Evolutionary conservation across 2,797 vertebrate genomes (phyloP).

Genomic region (Aulostomus chinensis): DNA sequence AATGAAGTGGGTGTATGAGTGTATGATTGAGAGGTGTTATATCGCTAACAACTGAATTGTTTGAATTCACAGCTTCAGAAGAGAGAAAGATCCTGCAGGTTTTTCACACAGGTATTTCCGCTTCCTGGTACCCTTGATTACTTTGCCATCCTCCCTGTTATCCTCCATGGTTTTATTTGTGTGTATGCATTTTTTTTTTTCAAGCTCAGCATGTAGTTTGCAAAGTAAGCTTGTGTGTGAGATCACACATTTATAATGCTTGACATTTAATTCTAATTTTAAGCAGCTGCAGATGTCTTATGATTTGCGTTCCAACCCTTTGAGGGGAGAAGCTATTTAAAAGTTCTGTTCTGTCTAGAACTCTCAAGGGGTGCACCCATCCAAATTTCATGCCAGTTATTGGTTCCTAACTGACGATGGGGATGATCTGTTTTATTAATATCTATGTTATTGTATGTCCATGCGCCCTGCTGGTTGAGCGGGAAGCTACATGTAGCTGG

Average conservation of each 20-base stretch:
- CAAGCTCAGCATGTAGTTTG: conserved; percentile 54
- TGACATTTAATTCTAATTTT: conserved; percentile 7
- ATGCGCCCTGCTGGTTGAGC: too few species aligned
- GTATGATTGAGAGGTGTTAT: conserved; percentile 42
- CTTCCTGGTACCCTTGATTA: conserved; percentile 58
- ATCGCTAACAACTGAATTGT: conserved; percentile 74
- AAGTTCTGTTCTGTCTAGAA: neutral
- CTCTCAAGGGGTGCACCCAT: neutral
- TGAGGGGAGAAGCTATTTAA: conserved; percentile 39
- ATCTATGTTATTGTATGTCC: too few species aligned
- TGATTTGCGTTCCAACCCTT: conserved; percentile 54
- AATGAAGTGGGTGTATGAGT: conserved; percentile 32
- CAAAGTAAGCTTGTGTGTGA: conserved; percentile 27
- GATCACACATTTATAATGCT: conserved; percentile 33
- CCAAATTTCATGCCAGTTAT: too few species aligned
- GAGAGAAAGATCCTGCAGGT: conserved; percentile 97
- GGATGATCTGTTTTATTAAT: too few species aligned
- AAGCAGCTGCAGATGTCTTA: conserved; percentile 24
- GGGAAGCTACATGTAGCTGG: too few species aligned
- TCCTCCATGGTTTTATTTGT: conserved; percentile 11
- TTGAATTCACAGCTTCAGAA: conserved; percentile 96
- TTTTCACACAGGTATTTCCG: conserved; percentile 95
- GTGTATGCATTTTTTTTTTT: conserved; percentile 3
- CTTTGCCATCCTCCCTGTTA: conserved; percentile 39
- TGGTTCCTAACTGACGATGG: too few species aligned